These are phyloP conservation scores for Cheilosia vernalis DNA, from an alignment of 2,888 invertebrate genomes.

Conservation along the genomic window DNA sequence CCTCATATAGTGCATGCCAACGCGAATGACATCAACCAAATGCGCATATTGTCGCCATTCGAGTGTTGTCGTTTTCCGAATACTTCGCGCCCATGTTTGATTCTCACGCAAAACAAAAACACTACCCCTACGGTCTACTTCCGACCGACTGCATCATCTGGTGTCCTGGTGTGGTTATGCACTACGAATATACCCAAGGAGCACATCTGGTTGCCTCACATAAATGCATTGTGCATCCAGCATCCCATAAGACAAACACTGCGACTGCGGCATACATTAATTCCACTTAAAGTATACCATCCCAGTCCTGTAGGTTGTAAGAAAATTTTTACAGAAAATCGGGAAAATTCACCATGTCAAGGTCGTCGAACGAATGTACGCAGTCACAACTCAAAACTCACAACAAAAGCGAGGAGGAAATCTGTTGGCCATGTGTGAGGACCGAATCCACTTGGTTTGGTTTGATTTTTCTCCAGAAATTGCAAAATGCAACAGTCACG, in stretches of 20 bases:
- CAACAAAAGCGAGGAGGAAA: slow-evolving; percentile 35
- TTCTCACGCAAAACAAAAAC: slow-evolving; percentile 44
- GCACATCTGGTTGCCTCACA: slow-evolving; percentile 53
- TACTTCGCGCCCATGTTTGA: neutral
- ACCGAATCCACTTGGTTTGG: slow-evolving; percentile 27
- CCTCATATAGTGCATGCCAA: no score
- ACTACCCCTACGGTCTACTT: slow-evolving; percentile 41
- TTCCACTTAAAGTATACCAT: neutral
- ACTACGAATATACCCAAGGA: neutral
- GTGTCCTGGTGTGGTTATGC: slow-evolving; percentile 50
- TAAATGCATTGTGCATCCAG: slow-evolving; percentile 13
- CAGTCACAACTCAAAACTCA: neutral
- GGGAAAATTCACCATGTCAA: slow-evolving; percentile 57
- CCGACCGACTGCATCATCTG: slow-evolving; percentile 36
- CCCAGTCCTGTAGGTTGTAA: neutral
- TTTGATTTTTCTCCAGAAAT: slow-evolving; percentile 58
- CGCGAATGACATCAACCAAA: no score
- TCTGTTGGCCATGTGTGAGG: slow-evolving; percentile 62
- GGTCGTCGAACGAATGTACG: slow-evolving; percentile 38
- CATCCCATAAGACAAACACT: slow-evolving; percentile 14
- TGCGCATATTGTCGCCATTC: no score
- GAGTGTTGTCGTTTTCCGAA: neutral
- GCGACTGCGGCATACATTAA: slow-evolving; percentile 12
- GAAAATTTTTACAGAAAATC: slow-evolving; percentile 20
- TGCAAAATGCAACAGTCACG: slow-evolving; percentile 65